A percentile compares a stretch with the other conserved stretches of the same genome.
Conservation (phyloP, 2,797 vertebrate species). For the Saxicola maurus region DNA sequence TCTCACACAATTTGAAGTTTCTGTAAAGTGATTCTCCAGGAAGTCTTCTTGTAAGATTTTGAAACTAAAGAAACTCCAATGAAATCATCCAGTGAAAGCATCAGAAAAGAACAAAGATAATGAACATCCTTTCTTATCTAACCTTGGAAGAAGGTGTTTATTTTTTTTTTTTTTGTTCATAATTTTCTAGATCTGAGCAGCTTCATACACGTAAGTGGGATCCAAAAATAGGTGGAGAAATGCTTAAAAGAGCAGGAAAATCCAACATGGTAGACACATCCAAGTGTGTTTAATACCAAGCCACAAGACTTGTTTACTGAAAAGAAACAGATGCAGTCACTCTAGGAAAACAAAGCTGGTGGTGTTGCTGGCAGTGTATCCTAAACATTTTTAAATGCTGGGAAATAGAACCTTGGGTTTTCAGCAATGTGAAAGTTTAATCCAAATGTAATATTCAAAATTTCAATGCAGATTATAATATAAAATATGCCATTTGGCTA, state of each 20-base stretch:
- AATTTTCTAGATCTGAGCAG: not conserved
- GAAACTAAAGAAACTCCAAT: not conserved
- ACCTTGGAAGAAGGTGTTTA: not conserved
- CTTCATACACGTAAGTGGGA: not conserved
- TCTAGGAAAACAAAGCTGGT: not conserved
- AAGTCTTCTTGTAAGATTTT: not conserved
- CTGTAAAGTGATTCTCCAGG: not conserved
- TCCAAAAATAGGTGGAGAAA: not conserved
- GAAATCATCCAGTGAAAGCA: not conserved
- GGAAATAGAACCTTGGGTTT: not conserved
- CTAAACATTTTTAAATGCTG: not conserved
- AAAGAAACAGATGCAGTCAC: not conserved
- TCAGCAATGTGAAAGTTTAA: not conserved
- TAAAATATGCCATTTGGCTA: too few relatives aligned
- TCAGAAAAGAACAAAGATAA: not conserved
- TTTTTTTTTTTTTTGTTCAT: not conserved
- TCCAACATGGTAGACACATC: not conserved
- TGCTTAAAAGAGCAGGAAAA: not conserved
- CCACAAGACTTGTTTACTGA: not conserved
- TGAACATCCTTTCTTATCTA: not conserved
- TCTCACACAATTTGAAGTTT: not conserved
- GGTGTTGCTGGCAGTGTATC: not conserved
- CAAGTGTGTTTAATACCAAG: not conserved
- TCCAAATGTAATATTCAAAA: not conserved
- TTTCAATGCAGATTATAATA: not conserved